Evolutionary conservation across 2,113 vertebrate genomes (phyloP), one percentile per base, ranked within the genome.

Genomic region (Girardinichthys multiradiatus): DNA sequence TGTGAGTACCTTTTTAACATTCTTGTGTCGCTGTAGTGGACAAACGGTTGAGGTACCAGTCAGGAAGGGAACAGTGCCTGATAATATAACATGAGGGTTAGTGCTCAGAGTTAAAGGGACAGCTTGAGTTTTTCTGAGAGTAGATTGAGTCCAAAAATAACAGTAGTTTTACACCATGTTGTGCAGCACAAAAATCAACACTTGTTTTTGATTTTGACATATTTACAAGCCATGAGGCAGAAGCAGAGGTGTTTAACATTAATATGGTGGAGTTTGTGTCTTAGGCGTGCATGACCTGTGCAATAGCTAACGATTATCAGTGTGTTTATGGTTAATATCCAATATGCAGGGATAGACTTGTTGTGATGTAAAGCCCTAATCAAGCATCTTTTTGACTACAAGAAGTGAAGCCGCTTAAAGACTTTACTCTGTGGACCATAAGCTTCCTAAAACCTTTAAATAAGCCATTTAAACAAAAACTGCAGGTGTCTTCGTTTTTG

Each of bases 241-340:
- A 39, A 24, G 54, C 63, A 67, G 74, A 51, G 45, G 73, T 57
- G 64, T 30, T 80, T 76, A 51, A 70, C 61, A 29, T 86, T 79
- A 33, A 61, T 77, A 72, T 63, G 85, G 82, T 86, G 85, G 73
- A 48, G 86, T 89, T 79, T 85, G 76, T 85, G 85, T 89, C 81
- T 83, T 82, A 80, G 82, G 76, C 66, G 30, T 87, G 87, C 88
- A 79, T 91, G 90, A 84, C 77, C 80, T 84, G 82, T 86, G 88
- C 84, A 79, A 84, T 89, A 81, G 79, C 76, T 83, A 80, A 64
- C 63, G 68, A 69, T 77, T 82, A 73, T 88, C 68, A 26, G 54
- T 84, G 85, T 78, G 78, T 83, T 60, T 76, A 10, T 76, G 80
- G 71, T 74, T 72, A 1, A 72, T 77, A 63, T 66, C 61, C 48